Conservation (phyloP, 2,888 invertebrate genomes). For the Frankliniella intonsa region DNA sequence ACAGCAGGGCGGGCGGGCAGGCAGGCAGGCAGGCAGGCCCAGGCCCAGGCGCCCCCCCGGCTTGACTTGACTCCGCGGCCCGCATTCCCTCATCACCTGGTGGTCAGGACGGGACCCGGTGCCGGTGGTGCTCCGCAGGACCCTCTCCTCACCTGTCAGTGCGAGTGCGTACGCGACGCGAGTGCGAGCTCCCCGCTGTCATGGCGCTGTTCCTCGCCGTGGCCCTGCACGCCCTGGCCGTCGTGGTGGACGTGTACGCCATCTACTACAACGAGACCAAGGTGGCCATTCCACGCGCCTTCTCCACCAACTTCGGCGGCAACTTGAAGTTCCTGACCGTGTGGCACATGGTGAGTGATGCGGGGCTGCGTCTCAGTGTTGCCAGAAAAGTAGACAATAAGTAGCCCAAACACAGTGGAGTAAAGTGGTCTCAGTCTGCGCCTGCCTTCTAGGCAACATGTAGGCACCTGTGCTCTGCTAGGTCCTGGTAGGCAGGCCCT, state of each 20-base stretch:
- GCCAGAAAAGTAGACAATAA: too few species aligned
- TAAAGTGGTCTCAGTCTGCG: too few species aligned
- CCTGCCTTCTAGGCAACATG: too few species aligned
- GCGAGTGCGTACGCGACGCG: too few species aligned
- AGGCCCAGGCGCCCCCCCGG: too few species aligned
- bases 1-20: background rate
- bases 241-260: slow-evolving; percentile 11
- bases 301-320: background rate
- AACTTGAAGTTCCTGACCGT: background rate
- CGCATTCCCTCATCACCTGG: background rate
- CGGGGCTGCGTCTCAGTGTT: background rate
- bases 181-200: too few species aligned
- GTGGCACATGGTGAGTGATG: slow-evolving; percentile 6
- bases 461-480: background rate
- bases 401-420: too few species aligned
- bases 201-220: background rate
- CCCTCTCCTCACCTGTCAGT: too few species aligned
- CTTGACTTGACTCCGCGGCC: background rate
- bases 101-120: background rate
- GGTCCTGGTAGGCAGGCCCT: background rate
- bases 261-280: slow-evolving; percentile 2
- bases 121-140: too few species aligned
- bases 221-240: background rate
- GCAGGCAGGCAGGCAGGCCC: slow-evolving; percentile 2
- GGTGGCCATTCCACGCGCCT: background rate